Evolutionary conservation across 2,113 vertebrate genomes (phyloP).

Genomic region (Anhinga rufa): DNA sequence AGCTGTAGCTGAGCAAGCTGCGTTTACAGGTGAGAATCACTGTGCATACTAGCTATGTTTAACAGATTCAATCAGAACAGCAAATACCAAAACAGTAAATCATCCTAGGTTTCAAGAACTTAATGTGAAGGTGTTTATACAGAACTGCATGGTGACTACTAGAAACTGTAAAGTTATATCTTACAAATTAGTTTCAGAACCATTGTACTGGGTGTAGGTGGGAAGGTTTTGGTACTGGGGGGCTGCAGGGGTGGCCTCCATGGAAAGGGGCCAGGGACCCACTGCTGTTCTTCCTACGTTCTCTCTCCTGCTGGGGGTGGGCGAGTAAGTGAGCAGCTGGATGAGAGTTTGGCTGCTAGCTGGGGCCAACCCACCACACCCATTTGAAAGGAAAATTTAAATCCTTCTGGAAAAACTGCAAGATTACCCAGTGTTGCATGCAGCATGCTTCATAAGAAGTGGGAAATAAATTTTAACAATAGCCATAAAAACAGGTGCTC

Average conservation of each 20-base stretch:
- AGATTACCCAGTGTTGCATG: not conserved
- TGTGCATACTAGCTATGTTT: not conserved
- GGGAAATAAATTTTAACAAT: not conserved
- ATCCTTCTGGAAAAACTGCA: not conserved
- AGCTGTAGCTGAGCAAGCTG: not conserved
- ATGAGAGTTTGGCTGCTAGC: not conserved
- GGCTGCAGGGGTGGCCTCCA: not conserved
- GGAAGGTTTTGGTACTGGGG: not conserved
- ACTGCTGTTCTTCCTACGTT: not conserved
- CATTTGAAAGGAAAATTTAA: not conserved
- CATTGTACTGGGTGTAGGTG: not conserved
- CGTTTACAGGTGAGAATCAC: not conserved
- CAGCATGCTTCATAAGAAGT: not conserved
- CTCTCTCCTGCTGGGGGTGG: not conserved
- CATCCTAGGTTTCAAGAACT: not conserved
- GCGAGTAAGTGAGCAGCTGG: rapidly evolving
- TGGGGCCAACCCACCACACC: not conserved
- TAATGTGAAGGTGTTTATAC: not conserved
- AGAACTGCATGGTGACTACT: not conserved
- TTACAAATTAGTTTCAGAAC: not conserved
- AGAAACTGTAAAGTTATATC: not conserved
- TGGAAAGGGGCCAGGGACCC: not conserved
- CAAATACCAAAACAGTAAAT: not conserved
- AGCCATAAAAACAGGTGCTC: not conserved
- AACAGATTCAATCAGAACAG: not conserved